A percentile compares a stretch with the other conserved stretches of the same genome.
Conservation (phyloP, 2,888 invertebrate genomes). For the Octodonta nipae region DNA sequence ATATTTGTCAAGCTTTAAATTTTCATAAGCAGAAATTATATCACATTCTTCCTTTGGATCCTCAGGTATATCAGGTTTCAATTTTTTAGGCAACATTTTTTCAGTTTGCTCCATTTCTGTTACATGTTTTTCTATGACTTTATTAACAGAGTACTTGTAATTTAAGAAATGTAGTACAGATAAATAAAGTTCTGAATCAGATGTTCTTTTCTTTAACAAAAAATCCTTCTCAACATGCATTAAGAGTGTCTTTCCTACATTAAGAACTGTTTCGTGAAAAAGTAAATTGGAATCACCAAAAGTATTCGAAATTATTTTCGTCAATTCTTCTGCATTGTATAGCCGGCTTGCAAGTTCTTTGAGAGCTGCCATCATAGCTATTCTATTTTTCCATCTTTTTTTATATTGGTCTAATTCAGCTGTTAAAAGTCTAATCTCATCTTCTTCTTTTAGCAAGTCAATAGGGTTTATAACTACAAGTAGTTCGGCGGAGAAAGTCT, state of each 20-base stretch:
- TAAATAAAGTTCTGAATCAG: not conserved
- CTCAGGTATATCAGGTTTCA: not conserved
- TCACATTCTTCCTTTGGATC: not conserved
- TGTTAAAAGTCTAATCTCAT: not conserved
- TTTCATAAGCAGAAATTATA: not conserved
- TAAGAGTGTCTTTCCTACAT: not conserved
- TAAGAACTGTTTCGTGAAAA: not conserved
- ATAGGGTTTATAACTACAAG: too few species aligned
- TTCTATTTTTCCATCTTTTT: not conserved
- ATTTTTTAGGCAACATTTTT: not conserved
- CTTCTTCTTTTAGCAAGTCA: too few species aligned
- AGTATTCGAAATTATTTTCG: not conserved
- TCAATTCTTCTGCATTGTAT: not conserved
- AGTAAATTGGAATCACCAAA: not conserved
- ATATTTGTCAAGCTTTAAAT: not conserved
- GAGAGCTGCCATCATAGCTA: not conserved
- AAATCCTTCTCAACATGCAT: not conserved
- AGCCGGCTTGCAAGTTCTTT: not conserved
- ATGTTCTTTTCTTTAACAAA: too few species aligned
- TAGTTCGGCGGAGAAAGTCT: too few species aligned
- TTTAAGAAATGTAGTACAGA: not conserved
- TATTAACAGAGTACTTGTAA: not conserved
- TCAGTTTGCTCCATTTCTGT: not conserved
- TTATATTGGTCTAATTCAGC: not conserved
- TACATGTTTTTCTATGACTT: not conserved